A percentile compares a stretch with the other conserved stretches of the same genome.
Conservation (phyloP, 2,113 vertebrate genomes). For the Entosphenus tridentatus region DNA sequence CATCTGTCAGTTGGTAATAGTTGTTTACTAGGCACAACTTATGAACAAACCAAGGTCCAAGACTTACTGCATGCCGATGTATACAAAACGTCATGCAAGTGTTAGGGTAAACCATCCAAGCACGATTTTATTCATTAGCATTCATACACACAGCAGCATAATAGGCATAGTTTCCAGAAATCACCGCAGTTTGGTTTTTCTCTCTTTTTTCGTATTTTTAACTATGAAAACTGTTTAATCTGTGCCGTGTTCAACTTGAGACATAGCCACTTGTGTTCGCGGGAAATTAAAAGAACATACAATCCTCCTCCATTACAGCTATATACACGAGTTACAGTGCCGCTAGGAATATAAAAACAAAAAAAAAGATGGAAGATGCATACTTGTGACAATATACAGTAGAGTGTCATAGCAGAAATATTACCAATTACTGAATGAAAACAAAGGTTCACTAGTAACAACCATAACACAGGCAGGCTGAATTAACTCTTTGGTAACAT, state of each 20-base stretch:
- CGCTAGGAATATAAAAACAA: constrained; percentile 3
- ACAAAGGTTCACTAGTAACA: no score
- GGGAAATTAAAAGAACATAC: constrained; percentile 1
- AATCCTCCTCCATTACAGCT: constrained; percentile 5
- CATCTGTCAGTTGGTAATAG: no score
- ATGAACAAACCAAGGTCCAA: no score
- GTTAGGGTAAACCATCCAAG: constrained; percentile 6
- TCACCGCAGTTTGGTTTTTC: constrained; percentile 1
- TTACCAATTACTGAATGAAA: no score
- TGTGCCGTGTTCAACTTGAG: not conserved
- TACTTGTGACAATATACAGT: no score
- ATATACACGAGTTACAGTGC: constrained; percentile 2
- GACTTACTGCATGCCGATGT: not conserved
- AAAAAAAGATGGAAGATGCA: not conserved
- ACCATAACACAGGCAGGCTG: no score
- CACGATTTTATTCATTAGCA: constrained; percentile 6
- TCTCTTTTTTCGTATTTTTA: constrained; percentile 1
- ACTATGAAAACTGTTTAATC: constrained; percentile 6
- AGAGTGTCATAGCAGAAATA: no score
- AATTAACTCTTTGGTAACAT: no score
- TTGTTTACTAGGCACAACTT: no score
- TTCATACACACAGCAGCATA: constrained; percentile 6
- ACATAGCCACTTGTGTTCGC: constrained; percentile 6
- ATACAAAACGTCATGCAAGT: constrained; percentile 2
- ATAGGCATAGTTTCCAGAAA: constrained; percentile 7